Percentiles rank a stretch among this genome's conserved stretches.
These are phyloP conservation scores for Phyto melanocephala DNA, from an alignment of 2,888 invertebrate genomes.

Conservation along the genomic window DNA sequence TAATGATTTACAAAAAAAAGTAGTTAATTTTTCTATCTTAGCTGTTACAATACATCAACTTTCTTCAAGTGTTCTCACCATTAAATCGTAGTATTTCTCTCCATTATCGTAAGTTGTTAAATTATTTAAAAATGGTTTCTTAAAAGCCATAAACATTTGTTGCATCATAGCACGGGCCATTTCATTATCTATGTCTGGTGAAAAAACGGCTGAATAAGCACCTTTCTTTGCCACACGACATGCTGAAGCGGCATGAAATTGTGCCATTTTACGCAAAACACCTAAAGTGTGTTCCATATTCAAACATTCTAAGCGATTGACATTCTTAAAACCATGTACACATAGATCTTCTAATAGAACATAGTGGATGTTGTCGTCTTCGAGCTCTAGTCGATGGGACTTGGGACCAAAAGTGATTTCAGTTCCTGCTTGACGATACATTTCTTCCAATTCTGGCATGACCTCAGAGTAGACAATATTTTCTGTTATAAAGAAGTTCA, in stretches of 20 bases:
- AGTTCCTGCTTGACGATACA: conserved; percentile 68
- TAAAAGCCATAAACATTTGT: conserved; percentile 35
- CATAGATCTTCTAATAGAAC: conserved; percentile 74
- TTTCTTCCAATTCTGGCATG: conserved; percentile 69
- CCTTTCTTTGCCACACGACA: conserved; percentile 67
- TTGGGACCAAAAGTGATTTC: conserved; percentile 67
- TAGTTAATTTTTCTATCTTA: neutral
- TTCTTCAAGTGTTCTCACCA: too few species aligned
- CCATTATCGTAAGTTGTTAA: conserved; percentile 66
- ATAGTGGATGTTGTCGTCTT: conserved; percentile 65
- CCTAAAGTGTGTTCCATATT: conserved; percentile 71
- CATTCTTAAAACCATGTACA: conserved; percentile 70
- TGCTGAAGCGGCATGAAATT: conserved; percentile 76
- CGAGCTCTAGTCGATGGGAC: conserved; percentile 63
- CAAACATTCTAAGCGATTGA: conserved; percentile 72
- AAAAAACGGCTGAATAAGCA: conserved; percentile 58
- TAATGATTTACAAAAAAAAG: neutral
- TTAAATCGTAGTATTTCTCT: conserved; percentile 66
- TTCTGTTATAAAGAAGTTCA: conserved; percentile 70
- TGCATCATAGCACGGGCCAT: conserved; percentile 32
- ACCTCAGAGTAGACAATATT: conserved; percentile 68
- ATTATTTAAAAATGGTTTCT: conserved; percentile 54
- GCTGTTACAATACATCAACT: too few species aligned
- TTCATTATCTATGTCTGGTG: conserved; percentile 40
- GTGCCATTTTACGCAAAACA: conserved; percentile 73